phyloP scores from a whole-genome alignment of 1,140 invertebrate genomes.

The Zophobas atratus region DNA sequence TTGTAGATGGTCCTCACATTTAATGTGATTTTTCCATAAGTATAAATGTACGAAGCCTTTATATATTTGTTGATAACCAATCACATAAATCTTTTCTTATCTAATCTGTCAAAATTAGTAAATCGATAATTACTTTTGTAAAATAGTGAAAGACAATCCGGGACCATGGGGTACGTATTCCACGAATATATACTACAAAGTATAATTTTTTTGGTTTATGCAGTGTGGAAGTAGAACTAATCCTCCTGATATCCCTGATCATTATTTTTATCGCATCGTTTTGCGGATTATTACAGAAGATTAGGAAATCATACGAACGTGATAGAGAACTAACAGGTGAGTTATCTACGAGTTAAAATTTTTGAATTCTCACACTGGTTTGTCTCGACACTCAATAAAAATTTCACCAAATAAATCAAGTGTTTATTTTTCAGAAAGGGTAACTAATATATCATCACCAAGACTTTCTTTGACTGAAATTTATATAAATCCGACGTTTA shows the following conservation, averaged over 20 bases:
- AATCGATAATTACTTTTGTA: constrained; percentile 32
- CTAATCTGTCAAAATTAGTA: constrained; percentile 20
- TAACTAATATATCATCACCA: constrained; percentile 11
- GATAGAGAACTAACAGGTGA: constrained; percentile 13
- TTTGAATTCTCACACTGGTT: too few species aligned
- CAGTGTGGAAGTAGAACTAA: constrained; percentile 33
- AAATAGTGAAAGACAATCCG: not conserved
- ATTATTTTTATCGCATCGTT: constrained; percentile 38
- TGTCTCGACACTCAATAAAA: too few species aligned
- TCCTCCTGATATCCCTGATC: constrained; percentile 11
- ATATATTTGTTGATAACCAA: not conserved
- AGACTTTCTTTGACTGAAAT: constrained; percentile 22
- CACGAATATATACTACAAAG: constrained; percentile 1
- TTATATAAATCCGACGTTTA: constrained; percentile 40
- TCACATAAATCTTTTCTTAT: constrained; percentile 9
- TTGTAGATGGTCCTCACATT: constrained; percentile 27
- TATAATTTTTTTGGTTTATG: not conserved
- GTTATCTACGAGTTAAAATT: not conserved
- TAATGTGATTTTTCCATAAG: constrained; percentile 31
- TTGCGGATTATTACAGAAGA: constrained; percentile 33
- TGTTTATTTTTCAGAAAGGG: not conserved
- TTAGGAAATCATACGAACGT: constrained; percentile 29
- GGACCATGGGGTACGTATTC: constrained; percentile 41
- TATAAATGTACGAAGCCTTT: constrained; percentile 24
- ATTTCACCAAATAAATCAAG: not conserved